Base-by-base conservation (phyloP, 2,888 invertebrate genomes). In the Drosophila monieri region DNA sequence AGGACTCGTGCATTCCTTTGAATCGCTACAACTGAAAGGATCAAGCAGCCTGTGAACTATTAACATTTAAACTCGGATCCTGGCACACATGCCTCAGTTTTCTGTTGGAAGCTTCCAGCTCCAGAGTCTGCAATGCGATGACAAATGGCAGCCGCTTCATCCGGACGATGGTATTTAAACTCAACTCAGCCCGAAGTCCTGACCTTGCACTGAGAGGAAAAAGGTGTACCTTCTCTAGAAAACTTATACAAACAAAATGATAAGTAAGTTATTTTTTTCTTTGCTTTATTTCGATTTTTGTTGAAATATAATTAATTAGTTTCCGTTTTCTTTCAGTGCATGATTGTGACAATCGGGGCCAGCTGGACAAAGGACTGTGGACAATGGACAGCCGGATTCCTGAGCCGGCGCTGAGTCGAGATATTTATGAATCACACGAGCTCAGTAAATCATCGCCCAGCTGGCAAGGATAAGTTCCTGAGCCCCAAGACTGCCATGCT, bases 371-470 rank as follows among this genome's bases (percentile, higher is more conserved):
- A 35, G 35, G 35, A 35, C 14, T n/a, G 2, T 6, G 60, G 25
- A 57, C 52, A 52, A 57, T 25, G 49, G 52, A 47, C 51, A 39
- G 14, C 23, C 49, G 67, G 61, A 46, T 67, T 41, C 41, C 43
- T 59, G 57, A 44, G 37, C 46, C 47, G 51, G 9, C 62, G 62
- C 46, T 74, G 80, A 78, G 75, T 69, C 73, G 70, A 74, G 80
- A 88, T 86, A 89, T 89, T 85, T 86, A 85, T 85, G 85, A 85
- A 79, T 88, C 89, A 88, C 85, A 73, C 60, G 80, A 74, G 85
- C 73, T 56, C 71, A 67, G 61, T 83, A 88, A 85, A 77, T 88
- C 80, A 84, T 72, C 53, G 59, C 49, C 30, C 39, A 25, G 66
- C 49, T 53, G 30, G 52, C 39, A 39, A 46, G 35, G 21, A 30